Evolutionary conservation across 2,113 vertebrate genomes (phyloP).

Genomic region (Pogonocichla stellata): DNA sequence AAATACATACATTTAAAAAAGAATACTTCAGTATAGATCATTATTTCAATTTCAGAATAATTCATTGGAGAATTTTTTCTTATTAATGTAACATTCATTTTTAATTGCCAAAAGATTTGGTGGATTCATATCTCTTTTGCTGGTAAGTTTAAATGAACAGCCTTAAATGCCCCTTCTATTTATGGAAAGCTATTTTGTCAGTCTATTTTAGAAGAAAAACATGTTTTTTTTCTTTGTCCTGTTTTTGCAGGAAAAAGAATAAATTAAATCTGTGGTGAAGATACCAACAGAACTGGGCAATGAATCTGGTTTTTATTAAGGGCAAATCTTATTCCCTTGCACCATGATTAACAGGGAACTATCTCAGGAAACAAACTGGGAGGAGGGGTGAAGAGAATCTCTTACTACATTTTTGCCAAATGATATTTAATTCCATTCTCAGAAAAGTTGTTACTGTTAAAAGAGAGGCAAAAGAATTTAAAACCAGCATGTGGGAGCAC

Average conservation of each 20-base stretch:
- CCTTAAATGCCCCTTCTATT: neutral
- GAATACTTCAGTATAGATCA: neutral
- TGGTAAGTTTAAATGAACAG: neutral
- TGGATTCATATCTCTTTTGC: neutral
- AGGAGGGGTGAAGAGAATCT: neutral
- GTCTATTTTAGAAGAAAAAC: neutral
- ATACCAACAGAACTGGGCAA: neutral
- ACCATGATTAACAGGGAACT: neutral
- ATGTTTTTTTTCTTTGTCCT: neutral
- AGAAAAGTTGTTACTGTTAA: neutral
- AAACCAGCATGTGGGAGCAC: neutral
- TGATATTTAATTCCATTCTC: neutral
- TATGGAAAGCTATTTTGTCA: neutral
- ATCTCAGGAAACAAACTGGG: neutral
- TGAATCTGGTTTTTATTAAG: neutral
- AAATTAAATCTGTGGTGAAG: neutral
- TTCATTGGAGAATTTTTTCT: slow-evolving; percentile 33
- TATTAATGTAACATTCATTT: slow-evolving; percentile 47
- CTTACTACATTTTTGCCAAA: neutral
- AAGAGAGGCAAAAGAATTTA: neutral
- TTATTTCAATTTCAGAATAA: slow-evolving; percentile 34
- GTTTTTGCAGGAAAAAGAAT: neutral
- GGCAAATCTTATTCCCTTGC: neutral
- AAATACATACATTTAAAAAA: slow-evolving; percentile 24
- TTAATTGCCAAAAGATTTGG: slow-evolving; percentile 44